Evolutionary conservation across 2,888 invertebrate species (phyloP).

Genomic region (Allolobophora icterica): DNA sequence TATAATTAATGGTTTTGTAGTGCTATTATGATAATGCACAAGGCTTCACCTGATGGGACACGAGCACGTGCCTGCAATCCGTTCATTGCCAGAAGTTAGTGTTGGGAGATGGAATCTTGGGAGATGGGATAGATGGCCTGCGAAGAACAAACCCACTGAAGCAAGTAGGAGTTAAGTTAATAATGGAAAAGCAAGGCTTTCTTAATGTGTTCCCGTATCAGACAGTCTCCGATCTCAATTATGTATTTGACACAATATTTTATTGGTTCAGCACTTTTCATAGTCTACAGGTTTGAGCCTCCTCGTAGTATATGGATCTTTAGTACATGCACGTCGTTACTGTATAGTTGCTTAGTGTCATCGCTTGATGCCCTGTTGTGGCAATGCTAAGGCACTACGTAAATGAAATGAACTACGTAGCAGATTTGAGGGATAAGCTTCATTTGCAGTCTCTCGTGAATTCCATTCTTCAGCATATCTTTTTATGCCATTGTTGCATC

Average conservation of each 20-base stretch:
- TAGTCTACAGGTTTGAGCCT: not conserved
- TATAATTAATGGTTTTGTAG: too few species aligned
- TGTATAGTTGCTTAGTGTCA: too few species aligned
- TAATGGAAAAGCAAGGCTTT: not conserved
- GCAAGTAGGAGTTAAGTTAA: not conserved
- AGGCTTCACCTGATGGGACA: not conserved
- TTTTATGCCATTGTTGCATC: slow-evolving; percentile 10
- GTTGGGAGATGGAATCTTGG: too few species aligned
- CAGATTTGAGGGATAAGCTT: not conserved
- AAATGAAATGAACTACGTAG: not conserved
- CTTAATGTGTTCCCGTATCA: not conserved
- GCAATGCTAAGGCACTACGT: not conserved
- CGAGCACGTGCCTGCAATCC: not conserved
- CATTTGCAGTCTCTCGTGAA: not conserved
- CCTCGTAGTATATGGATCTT: too few species aligned
- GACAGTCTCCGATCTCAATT: not conserved
- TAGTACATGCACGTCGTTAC: too few species aligned
- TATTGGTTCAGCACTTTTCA: not conserved
- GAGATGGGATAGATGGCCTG: not conserved
- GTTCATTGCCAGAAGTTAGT: not conserved
- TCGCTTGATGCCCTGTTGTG: not conserved
- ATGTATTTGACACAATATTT: not conserved
- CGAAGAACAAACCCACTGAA: not conserved
- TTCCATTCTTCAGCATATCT: not conserved
- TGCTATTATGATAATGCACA: not conserved